Evolutionary conservation across 2,113 vertebrate genomes (phyloP).

Genomic region (Pteropus alecto): DNA sequence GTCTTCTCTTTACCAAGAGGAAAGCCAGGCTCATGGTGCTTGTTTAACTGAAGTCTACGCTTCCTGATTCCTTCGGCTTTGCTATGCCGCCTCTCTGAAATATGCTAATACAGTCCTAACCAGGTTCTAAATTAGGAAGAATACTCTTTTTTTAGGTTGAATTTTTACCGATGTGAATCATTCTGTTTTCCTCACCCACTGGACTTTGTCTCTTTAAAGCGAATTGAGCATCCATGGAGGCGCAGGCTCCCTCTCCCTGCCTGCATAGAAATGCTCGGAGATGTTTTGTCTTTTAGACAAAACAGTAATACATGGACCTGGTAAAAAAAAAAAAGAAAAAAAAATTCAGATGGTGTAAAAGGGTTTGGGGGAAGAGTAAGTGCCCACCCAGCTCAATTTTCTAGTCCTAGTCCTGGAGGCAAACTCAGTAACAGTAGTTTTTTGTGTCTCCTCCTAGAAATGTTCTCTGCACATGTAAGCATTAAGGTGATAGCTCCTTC

Average conservation of each 20-base stretch:
- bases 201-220: constrained; percentile 53
- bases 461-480: background rate
- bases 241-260: background rate
- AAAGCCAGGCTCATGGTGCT: background rate
- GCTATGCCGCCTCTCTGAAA: constrained; percentile 9
- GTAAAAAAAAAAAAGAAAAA: background rate
- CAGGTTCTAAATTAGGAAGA: constrained; percentile 53
- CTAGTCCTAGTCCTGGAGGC: background rate
- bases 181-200: constrained; percentile 41
- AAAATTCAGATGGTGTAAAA: background rate
- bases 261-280: background rate
- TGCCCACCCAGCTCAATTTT: background rate
- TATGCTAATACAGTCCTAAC: constrained; percentile 29
- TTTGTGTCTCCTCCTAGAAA: constrained; percentile 42
- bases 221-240: background rate
- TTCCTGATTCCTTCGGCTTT: background rate
- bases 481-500: background rate
- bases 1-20: background rate
- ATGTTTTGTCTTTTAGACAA: background rate
- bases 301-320: background rate
- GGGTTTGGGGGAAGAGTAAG: background rate
- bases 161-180: constrained; percentile 60
- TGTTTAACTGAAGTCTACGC: background rate
- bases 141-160: constrained; percentile 46
- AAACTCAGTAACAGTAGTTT: background rate